Percentiles rank a stretch among this genome's conserved stretches.
These are phyloP conservation scores for Chromobotia macracanthus DNA, from an alignment of 2,797 vertebrate genomes.

Conservation along the genomic window DNA sequence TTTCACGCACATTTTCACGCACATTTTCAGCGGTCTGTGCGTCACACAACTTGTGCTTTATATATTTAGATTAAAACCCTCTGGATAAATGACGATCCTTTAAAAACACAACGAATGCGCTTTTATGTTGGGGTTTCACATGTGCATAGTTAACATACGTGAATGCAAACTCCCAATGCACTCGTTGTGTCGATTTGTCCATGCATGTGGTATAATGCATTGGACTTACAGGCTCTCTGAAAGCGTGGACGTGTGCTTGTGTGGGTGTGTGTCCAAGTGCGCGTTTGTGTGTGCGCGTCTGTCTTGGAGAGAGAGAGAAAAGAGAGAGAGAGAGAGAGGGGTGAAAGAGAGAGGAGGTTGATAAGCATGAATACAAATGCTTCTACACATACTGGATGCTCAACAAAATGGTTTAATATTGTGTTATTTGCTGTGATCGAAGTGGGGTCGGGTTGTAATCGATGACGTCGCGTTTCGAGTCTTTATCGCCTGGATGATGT, in stretches of 20 bases:
- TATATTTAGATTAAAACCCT: background rate
- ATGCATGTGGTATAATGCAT: background rate
- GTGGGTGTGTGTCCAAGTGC: slow-evolving; percentile 44
- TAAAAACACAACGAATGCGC: slow-evolving; percentile 29
- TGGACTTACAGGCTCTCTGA: slow-evolving; percentile 27
- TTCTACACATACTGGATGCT: slow-evolving; percentile 64
- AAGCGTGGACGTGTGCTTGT: slow-evolving; percentile 7
- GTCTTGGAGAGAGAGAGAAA: slow-evolving; percentile 14
- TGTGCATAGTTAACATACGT: background rate
- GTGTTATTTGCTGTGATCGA: slow-evolving; percentile 61
- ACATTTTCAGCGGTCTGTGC: slow-evolving; percentile 15
- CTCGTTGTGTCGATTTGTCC: background rate
- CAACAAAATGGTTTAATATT: slow-evolving; percentile 63
- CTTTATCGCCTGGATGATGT: slow-evolving; percentile 66
- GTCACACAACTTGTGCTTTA: slow-evolving; percentile 19
- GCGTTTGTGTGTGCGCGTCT: slow-evolving; percentile 54
- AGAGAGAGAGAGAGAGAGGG: slow-evolving; percentile 5
- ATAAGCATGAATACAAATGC: slow-evolving; percentile 65
- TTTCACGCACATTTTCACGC: too few relatives aligned
- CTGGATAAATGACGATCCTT: slow-evolving; percentile 8
- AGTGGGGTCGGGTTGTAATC: slow-evolving; percentile 68
- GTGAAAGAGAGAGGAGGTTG: slow-evolving; percentile 52
- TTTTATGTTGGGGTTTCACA: too few relatives aligned
- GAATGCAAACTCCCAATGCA: background rate
- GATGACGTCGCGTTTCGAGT: slow-evolving; percentile 66